Evolutionary conservation across 2,888 invertebrate species (phyloP).

Genomic region (Fragum fragum): DNA sequence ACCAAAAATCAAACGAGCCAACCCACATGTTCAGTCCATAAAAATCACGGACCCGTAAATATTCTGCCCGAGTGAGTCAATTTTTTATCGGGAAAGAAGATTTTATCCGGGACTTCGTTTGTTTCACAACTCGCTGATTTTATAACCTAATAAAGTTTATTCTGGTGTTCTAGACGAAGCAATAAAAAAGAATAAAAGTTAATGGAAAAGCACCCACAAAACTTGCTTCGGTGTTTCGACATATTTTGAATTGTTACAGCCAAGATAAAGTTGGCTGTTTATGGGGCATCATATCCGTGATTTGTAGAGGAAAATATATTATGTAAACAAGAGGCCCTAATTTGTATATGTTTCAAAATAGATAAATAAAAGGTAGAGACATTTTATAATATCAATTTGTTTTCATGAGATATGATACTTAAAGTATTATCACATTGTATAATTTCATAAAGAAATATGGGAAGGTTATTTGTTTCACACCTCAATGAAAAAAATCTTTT

Average conservation of each 20-base stretch:
- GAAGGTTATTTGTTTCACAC: too few species aligned
- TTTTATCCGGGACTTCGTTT: slow-evolving; percentile 21
- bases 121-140: slow-evolving; percentile 16
- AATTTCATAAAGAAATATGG: too few species aligned
- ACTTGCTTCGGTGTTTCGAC: neutral
- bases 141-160: slow-evolving; percentile 17
- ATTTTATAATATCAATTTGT: too few species aligned
- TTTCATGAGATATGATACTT: too few species aligned
- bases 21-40: slow-evolving; percentile 25
- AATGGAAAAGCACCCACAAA: slow-evolving; percentile 23
- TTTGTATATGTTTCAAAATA: too few species aligned
- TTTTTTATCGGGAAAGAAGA: slow-evolving; percentile 9
- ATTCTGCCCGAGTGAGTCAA: slow-evolving; percentile 2
- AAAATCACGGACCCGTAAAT: slow-evolving; percentile 14
- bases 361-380: too few species aligned
- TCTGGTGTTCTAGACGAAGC: slow-evolving; percentile 14
- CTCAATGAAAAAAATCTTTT: too few species aligned
- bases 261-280: too few species aligned
- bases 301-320: too few species aligned
- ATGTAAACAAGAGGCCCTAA: too few species aligned
- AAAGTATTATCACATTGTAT: too few species aligned
- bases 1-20: slow-evolving; percentile 10
- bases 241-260: neutral
- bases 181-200: slow-evolving; percentile 16
- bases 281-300: too few species aligned